A percentile compares a stretch with the other conserved stretches of the same genome.
phyloP scores from a whole-genome alignment of 1,140 invertebrate species.

The Trachymyrmex septentrionalis region DNA sequence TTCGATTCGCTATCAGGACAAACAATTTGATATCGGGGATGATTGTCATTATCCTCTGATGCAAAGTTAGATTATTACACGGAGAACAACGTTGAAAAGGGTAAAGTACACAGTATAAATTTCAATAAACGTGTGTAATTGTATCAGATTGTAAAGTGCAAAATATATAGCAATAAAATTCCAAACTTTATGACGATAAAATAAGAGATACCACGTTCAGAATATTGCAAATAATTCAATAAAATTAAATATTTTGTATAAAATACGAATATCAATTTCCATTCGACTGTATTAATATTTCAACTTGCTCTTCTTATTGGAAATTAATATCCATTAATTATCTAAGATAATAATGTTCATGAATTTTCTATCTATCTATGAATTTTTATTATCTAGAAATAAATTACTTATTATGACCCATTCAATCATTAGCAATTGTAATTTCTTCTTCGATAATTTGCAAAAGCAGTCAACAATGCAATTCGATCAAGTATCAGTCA shows the following conservation, averaged over 20 bases:
- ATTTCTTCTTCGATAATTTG: neutral
- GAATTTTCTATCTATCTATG: no score
- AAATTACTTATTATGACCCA: neutral
- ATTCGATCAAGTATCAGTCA: neutral
- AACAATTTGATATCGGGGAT: neutral
- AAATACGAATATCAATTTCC: neutral
- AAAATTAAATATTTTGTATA: neutral
- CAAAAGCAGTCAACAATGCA: neutral
- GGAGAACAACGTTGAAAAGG: neutral
- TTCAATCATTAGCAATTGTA: neutral
- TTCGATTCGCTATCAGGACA: neutral
- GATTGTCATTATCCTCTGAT: slow-evolving; percentile 5
- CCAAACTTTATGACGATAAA: neutral
- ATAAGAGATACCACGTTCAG: neutral
- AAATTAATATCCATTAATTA: neutral
- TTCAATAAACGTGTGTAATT: neutral
- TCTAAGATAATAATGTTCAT: neutral
- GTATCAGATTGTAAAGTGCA: neutral
- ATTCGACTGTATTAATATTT: neutral
- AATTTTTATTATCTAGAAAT: neutral
- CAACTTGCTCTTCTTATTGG: neutral
- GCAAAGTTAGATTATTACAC: neutral
- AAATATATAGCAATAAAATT: neutral
- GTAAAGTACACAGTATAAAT: neutral
- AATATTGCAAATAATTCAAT: neutral